Conservation (phyloP, 2,113 vertebrate genomes). For the Xenopus laevis region DNA sequence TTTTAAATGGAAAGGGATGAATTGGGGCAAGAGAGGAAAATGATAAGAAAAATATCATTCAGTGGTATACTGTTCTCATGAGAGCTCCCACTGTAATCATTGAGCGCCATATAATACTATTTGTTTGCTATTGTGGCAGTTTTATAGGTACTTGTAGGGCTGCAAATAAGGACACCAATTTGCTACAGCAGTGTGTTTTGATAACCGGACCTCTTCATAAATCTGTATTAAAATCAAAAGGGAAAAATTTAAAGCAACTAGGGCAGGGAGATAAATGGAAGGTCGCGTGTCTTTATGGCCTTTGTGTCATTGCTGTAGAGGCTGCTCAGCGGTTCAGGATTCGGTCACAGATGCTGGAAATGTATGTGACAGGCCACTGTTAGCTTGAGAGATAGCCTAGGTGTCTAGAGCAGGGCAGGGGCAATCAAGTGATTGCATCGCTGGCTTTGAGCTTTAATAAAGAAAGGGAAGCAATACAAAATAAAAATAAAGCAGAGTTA, state of each 20-base stretch:
- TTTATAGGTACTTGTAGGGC: slow-evolving; percentile 79
- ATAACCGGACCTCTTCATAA: slow-evolving; percentile 81
- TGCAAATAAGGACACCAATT: slow-evolving; percentile 77
- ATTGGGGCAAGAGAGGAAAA: slow-evolving; percentile 66
- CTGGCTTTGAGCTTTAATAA: not conserved
- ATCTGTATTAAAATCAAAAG: slow-evolving; percentile 83
- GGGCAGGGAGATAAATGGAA: slow-evolving; percentile 67
- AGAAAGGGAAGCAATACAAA: not conserved
- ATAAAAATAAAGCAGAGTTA: not conserved
- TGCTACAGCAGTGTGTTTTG: slow-evolving; percentile 77
- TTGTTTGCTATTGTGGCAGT: slow-evolving; percentile 72
- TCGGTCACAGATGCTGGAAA: slow-evolving; percentile 56
- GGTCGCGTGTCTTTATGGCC: slow-evolving; percentile 66
- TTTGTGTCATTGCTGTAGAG: slow-evolving; percentile 49
- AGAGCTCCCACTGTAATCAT: slow-evolving; percentile 72
- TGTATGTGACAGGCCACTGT: slow-evolving; percentile 21
- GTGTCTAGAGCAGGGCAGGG: slow-evolving; percentile 15
- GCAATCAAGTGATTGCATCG: slow-evolving; percentile 15
- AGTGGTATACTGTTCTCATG: slow-evolving; percentile 69
- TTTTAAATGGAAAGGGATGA: slow-evolving; percentile 72
- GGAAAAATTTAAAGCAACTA: slow-evolving; percentile 73
- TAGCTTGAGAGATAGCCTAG: slow-evolving; percentile 30
- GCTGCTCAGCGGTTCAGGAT: slow-evolving; percentile 53
- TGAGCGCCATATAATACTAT: slow-evolving; percentile 76
- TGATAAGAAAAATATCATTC: slow-evolving; percentile 80